These are phyloP conservation scores for Tetramorium parvispinum DNA, from an alignment of 1,140 invertebrate species.

Conservation along the genomic window DNA sequence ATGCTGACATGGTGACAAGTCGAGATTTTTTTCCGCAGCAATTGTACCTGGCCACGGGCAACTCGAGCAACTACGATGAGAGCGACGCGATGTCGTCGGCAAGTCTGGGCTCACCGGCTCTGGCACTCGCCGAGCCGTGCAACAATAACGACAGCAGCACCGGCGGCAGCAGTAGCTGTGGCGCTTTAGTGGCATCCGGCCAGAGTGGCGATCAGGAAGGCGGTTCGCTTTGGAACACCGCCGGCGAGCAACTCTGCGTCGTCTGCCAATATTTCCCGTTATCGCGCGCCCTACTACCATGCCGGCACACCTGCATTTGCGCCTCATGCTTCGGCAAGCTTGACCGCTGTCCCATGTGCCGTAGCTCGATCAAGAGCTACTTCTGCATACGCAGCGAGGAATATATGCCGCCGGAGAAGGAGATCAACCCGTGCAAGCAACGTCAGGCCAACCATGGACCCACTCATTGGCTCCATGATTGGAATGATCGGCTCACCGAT, in stretches of 20 bases:
- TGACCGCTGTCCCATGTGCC: slow-evolving; percentile 93
- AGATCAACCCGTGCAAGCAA: slow-evolving; percentile 83
- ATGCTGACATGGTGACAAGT: slow-evolving; percentile 13
- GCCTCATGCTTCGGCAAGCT: slow-evolving; percentile 90
- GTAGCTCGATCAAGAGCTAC: slow-evolving; percentile 92
- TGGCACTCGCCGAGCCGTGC: slow-evolving; percentile 84
- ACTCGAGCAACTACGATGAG: slow-evolving; percentile 87
- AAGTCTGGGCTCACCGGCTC: slow-evolving; percentile 80
- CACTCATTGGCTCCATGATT: slow-evolving; percentile 87
- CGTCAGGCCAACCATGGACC: slow-evolving; percentile 79
- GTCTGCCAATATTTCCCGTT: slow-evolving; percentile 92
- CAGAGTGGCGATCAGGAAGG: slow-evolving; percentile 81
- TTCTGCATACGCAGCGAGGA: slow-evolving; percentile 92
- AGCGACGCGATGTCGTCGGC: slow-evolving; percentile 78
- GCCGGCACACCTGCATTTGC: slow-evolving; percentile 94
- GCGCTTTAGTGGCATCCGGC: slow-evolving; percentile 81
- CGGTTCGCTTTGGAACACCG: slow-evolving; percentile 86
- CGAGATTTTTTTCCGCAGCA: slow-evolving; percentile 85
- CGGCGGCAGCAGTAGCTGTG: slow-evolving; percentile 72
- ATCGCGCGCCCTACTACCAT: slow-evolving; percentile 92
- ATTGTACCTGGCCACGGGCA: slow-evolving; percentile 90
- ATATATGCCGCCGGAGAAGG: slow-evolving; percentile 88
- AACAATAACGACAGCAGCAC: slow-evolving; percentile 76
- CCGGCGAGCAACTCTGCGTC: slow-evolving; percentile 90
- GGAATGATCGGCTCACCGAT: slow-evolving; percentile 88